Base-by-base conservation (phyloP, 2,888 invertebrate species). In the Orchesella flavescens region DNA sequence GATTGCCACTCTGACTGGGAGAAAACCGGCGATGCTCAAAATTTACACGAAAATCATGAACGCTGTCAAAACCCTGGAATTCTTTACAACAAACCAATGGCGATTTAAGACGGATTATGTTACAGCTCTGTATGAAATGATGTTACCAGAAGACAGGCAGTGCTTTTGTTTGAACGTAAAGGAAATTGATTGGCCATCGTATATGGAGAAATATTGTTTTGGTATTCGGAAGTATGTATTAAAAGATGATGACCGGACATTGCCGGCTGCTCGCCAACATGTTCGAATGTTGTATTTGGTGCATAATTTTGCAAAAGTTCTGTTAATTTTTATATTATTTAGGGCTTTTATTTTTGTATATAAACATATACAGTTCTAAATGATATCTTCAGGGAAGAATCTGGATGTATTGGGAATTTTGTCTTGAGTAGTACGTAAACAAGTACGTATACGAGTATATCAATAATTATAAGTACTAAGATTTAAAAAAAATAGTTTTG, bases 201-300 rank as follows among this genome's bases (percentile, higher is more conserved):
- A 97, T 88, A 92, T 97, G n/a, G n/a, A n/a, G n/a, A n/a, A n/a
- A n/a, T n/a, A n/a, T n/a, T n/a, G n/a, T n/a, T n/a, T n/a, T n/a
- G 98, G 98, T 0, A 94, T 95, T 0, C 93, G 97, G 80, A 92
- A 94, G 86, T 97, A 94, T 89, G 94, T 97, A 85, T 92, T 98
- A 90, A 97, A 97, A 89, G 97, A 98, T 90, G 93, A 95, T 88
- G 90, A 94, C 43, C 93, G 94, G 74, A 93, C 94, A 83, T 89
- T 97, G 68, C 94, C 95, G 0, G 93, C 93, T 89, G 95, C 96
- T 17, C 92, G 95, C 85, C 90, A 93, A 49, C 94, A 95, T 89
- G 93, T 94, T 89, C 93, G 93, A 89, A 92, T 95, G 89, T 91
- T 94, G 87, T 94, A 93, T 87, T 94, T 94, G 94, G 91, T 93